Percentiles rank a stretch among this genome's conserved stretches.
Conservation (phyloP, 2,113 vertebrate species). For the Xenotilapia caudafasciata region DNA sequence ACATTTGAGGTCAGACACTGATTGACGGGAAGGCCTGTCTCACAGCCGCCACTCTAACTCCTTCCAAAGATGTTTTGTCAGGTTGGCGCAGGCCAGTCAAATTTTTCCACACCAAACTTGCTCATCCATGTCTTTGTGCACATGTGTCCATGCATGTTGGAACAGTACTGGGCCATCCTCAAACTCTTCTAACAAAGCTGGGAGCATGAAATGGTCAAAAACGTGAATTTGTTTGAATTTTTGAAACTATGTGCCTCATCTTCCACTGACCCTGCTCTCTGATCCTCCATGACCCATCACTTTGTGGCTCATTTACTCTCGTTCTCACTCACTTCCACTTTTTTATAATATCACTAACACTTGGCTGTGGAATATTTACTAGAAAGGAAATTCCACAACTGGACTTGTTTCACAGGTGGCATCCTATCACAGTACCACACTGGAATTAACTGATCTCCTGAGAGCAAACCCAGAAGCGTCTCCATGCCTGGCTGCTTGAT, state of each 20-base stretch:
- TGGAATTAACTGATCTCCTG: neutral
- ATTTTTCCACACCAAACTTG: neutral
- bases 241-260: neutral
- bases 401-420: neutral
- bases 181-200: neutral
- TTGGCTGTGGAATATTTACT: neutral
- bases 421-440: neutral
- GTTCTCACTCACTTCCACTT: neutral
- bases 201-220: neutral
- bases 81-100: accelerated
- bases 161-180: neutral
- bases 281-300: neutral
- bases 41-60: neutral
- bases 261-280: neutral
- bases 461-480: neutral
- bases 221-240: neutral
- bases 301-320: neutral
- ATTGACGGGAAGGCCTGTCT: neutral
- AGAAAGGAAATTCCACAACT: neutral
- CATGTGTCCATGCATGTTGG: accelerated
- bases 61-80: neutral
- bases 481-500: neutral
- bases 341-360: neutral
- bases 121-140: neutral
- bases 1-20: neutral